Base-by-base conservation (phyloP, 2,113 vertebrate species). In the Gasterosteus aculeatus region DNA sequence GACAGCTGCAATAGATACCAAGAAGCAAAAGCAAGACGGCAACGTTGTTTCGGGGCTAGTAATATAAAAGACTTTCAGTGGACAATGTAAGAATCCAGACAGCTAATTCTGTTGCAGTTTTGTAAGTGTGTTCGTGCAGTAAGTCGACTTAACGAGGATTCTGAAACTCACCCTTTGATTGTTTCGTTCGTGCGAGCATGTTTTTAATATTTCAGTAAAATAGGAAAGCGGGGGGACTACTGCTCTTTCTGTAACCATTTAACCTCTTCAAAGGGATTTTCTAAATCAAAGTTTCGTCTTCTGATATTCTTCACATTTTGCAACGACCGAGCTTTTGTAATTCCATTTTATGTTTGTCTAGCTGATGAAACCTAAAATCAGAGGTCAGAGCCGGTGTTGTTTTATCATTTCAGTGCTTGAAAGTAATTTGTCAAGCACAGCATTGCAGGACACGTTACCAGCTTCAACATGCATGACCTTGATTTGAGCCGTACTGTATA, bases 401-500 rank as follows among this genome's bases (percentile, higher is more conserved):
- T 62, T 81, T 68, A 73, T 35, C 51, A 65, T 80, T 51, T 81
- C 61, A 83, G 46, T 69, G 47, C 56, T 71, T 78, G 54, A 57
- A 73, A 78, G 77, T 56, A 38, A 54, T 88, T 81, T 72, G 69
- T 73, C 1, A 4, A 35, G 6, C 0, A 0, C 7, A 39, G 51
- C 19, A 71, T 54, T 70, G 41, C 39, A 15, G 44, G 38, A 38
- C 60, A 69, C 67, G 79, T 77, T 76, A 75, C 47, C 15, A 35
- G 68, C 67, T 56, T 77, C 70, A 53, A 79, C 68, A 77, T 67
- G 41, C 69, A 46, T 80, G 91, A 90, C 90, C 92, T 92, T 91
- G 78, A 65, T 82, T 82, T 82, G 62, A 80, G 72, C 72, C 44
- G 53, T 69, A 35, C 79, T 85, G 86, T 87, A 78, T 85, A 87